Conservation (phyloP, 2,113 vertebrate species). For the Cochlearius cochlearius region DNA sequence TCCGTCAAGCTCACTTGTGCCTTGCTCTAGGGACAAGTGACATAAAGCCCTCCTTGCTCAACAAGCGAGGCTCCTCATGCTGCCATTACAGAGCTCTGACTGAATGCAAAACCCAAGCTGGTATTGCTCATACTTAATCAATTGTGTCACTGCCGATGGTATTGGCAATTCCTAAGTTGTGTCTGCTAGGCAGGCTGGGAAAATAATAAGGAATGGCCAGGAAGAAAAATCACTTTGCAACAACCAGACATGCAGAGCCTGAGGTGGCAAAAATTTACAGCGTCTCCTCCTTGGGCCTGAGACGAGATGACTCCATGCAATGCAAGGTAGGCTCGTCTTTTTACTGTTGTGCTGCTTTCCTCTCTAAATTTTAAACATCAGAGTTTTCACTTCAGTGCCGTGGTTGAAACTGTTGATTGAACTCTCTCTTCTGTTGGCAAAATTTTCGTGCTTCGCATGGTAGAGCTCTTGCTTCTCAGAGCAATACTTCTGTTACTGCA, state of each 20-base stretch:
- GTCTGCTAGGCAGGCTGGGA: neutral
- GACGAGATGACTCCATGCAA: neutral
- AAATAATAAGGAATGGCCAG: neutral
- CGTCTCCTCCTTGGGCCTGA: neutral
- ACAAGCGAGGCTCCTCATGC: neutral
- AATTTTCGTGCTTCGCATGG: neutral
- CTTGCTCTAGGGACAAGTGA: conserved; percentile 47
- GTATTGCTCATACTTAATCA: conserved; percentile 45
- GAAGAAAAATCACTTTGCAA: conserved; percentile 1
- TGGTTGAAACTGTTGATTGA: neutral
- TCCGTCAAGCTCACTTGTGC: neutral
- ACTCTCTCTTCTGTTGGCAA: neutral
- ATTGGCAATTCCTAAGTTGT: conserved; percentile 21
- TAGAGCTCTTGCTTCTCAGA: neutral
- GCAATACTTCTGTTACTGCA: neutral
- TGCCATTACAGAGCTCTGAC: conserved; percentile 14
- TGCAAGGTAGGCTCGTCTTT: neutral
- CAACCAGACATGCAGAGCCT: neutral
- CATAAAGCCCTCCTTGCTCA: conserved; percentile 34
- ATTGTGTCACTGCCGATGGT: neutral
- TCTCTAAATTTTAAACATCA: neutral
- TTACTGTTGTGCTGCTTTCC: neutral
- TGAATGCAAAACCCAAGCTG: conserved; percentile 27
- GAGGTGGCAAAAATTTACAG: neutral
- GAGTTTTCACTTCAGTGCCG: neutral